A percentile compares a stretch with the other conserved stretches of the same genome.
Evolutionary conservation across 2,888 invertebrate species (phyloP).

Genomic region (Stramonita haemastoma): DNA sequence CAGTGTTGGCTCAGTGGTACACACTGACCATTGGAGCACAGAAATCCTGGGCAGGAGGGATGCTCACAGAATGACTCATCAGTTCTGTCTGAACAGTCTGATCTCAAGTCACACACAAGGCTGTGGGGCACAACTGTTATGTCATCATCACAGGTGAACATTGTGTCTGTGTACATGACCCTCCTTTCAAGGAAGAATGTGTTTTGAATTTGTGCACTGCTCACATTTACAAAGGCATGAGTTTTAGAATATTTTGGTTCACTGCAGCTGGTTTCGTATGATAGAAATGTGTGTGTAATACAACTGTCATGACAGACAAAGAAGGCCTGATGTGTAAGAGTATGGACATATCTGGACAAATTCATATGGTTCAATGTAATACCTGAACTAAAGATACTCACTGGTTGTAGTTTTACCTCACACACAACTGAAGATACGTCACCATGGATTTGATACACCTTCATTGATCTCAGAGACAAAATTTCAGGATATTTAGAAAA

Average conservation of each 20-base stretch:
- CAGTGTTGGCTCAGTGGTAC: not conserved
- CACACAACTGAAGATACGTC: not conserved
- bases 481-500: no score
- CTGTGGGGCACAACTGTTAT: no score
- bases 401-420: not conserved
- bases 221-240: not conserved
- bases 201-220: not conserved
- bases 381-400: not conserved
- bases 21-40: not conserved
- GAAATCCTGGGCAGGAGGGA: not conserved
- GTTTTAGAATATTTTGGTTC: not conserved
- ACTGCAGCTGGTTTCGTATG: not conserved
- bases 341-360: not conserved
- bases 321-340: not conserved
- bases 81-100: no score
- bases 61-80: no score
- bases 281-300: not conserved
- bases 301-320: not conserved
- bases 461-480: no score
- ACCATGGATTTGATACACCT: no score
- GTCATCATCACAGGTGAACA: not conserved
- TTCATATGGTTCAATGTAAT: not conserved
- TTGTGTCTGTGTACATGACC: not conserved
- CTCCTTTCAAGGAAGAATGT: not conserved
- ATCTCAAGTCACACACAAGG: no score